Base-by-base conservation (phyloP, 2,113 vertebrate genomes). In the Plotosus lineatus region DNA sequence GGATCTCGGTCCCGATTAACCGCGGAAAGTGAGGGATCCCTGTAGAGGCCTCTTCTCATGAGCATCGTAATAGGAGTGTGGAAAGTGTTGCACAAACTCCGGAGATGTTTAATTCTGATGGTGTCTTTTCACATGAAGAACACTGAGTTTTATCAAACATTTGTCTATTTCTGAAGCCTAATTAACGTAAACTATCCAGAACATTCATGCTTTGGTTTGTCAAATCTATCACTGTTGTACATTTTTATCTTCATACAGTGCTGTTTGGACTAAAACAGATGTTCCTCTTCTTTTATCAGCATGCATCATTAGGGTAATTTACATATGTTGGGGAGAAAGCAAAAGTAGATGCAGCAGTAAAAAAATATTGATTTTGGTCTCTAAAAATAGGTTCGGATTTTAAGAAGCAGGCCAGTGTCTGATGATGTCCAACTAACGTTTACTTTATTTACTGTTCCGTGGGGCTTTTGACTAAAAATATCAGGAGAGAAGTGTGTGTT, bases 241-340 rank as follows among this genome's bases (percentile, higher is more conserved):
- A 85, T 91, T 90, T n/a, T 90, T 87, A 84, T 91, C 89, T 84
- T 87, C 81, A 82, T 83, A 88, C 82, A 82, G 86, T 89, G 89
- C 89, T 86, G 87, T 87, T 88, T 88, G 88, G 85, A 85, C 85
- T 79, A 73, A 85, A 89, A 91, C 93, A 93, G 92, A 93, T 94
- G 93, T 93, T 90, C 88, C 81, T 87, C 88, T 89, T 90, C 91
- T 90, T 90, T 85, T 91, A 91, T 92, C 92, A 91, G 92, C 91
- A 91, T 94, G 92, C 89, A 84, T 90, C 93, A 94, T 94, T 92
- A 93, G 88, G 74, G 76, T 55, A 77, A 93, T 94, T 93, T 93
- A 92, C 93, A 93, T 92, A 92, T 89, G 85, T 84, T 83, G 85
- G 68, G 82, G 87, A 82, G 85, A 88, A 90, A 90, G 82, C 81